Conservation (phyloP, 2,797 vertebrate species). For the Crocidura indochinensis region DNA sequence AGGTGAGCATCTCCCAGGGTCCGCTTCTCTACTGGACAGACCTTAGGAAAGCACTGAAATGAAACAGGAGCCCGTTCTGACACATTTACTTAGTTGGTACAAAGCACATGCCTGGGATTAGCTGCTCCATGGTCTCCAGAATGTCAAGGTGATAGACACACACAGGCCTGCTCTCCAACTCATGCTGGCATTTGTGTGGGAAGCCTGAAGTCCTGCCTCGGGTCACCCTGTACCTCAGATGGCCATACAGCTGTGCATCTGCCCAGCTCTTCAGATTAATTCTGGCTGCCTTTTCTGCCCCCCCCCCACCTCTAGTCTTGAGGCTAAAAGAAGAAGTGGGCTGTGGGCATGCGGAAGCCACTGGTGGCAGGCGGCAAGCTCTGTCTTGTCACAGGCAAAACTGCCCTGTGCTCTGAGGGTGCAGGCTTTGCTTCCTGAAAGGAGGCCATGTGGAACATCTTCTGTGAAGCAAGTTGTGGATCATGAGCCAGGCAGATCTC, state of each 20-base stretch:
- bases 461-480: slow-evolving; percentile 59
- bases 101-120: not conserved
- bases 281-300: not conserved
- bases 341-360: slow-evolving; percentile 1
- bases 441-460: slow-evolving; percentile 59
- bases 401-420: not conserved
- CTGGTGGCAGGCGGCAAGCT: not conserved
- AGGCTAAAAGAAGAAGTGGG: slow-evolving; percentile 33
- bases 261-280: too few species aligned
- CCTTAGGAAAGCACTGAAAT: not conserved
- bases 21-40: not conserved
- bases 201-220: not conserved
- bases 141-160: not conserved
- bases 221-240: not conserved
- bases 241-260: too few species aligned
- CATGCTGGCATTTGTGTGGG: not conserved
- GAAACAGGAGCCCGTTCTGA: not conserved
- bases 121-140: not conserved
- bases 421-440: slow-evolving; percentile 23
- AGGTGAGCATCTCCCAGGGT: not conserved
- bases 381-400: too few species aligned
- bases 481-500: slow-evolving; percentile 58
- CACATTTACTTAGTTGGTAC: not conserved
- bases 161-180: not conserved
- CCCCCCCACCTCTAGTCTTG: too few species aligned